Conservation (phyloP, 2,113 vertebrate genomes). For the Gallinago paraguaiae region DNA sequence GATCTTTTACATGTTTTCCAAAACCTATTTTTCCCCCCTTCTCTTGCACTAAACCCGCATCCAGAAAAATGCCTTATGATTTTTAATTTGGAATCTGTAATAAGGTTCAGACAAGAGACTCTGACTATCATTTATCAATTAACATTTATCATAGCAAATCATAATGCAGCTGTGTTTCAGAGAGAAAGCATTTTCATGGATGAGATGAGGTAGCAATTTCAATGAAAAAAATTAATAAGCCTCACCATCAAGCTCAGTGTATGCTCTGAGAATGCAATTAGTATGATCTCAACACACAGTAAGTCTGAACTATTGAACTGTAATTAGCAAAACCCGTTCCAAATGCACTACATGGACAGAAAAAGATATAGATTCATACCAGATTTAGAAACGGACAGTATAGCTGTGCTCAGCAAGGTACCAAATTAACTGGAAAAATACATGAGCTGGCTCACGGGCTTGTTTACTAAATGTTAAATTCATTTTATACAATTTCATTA, state of each 20-base stretch:
- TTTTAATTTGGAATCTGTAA: constrained; percentile 40
- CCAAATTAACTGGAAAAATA: background rate
- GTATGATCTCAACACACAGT: background rate
- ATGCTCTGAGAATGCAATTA: constrained; percentile 50
- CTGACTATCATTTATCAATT: constrained; percentile 68
- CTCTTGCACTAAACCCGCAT: background rate
- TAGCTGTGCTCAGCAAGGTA: background rate
- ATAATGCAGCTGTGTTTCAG: constrained; percentile 59
- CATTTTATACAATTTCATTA: background rate
- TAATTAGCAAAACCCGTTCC: constrained; percentile 52
- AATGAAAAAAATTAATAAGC: constrained; percentile 34
- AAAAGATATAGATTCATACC: background rate
- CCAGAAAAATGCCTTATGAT: background rate
- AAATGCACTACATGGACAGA: background rate
- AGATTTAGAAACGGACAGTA: background rate
- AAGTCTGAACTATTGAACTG: constrained; percentile 48
- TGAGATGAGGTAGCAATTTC: constrained; percentile 54
- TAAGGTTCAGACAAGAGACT: constrained; percentile 40
- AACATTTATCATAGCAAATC: constrained; percentile 65
- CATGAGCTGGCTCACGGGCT: background rate
- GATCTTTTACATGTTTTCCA: background rate
- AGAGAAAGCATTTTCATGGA: constrained; percentile 58
- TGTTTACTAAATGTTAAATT: background rate
- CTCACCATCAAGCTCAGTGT: constrained; percentile 42
- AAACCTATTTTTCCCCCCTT: background rate